Conservation (phyloP, 2,888 invertebrate genomes). For the Scaeva pyrastri region DNA sequence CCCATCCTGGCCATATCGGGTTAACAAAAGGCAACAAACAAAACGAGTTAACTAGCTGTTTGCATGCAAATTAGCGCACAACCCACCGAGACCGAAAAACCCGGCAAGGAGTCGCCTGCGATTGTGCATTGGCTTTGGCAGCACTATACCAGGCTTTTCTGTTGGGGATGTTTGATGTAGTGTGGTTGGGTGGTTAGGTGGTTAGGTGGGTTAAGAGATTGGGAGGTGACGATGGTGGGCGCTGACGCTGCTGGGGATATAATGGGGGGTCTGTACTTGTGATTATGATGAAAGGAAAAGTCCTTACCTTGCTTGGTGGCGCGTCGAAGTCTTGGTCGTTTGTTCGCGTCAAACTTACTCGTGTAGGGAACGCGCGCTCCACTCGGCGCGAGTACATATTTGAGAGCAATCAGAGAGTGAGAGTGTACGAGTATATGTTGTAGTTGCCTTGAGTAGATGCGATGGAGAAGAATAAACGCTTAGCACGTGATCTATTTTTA, state of each 20-base stretch:
- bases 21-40: slow-evolving; percentile 31
- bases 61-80: slow-evolving; percentile 60
- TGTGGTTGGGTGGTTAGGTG: not conserved
- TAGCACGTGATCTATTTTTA: slow-evolving; percentile 66
- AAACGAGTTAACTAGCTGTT: slow-evolving; percentile 52
- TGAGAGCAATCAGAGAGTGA: slow-evolving; percentile 34
- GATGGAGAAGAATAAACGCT: slow-evolving; percentile 23
- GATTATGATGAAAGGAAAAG: slow-evolving; percentile 54
- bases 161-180: not conserved
- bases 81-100: slow-evolving; percentile 33
- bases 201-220: not conserved
- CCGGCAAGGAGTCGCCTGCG: slow-evolving; percentile 39
- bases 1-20: not conserved
- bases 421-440: slow-evolving; percentile 5
- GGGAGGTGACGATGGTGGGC: not conserved
- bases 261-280: not conserved
- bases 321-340: slow-evolving; percentile 34
- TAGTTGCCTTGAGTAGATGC: slow-evolving; percentile 1
- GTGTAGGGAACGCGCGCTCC: slow-evolving; percentile 10
- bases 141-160: slow-evolving; percentile 11
- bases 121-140: slow-evolving; percentile 56
- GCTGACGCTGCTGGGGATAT: not conserved
- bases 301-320: slow-evolving; percentile 32
- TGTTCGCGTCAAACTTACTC: slow-evolving; percentile 11
- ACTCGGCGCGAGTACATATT: not conserved